Conservation (phyloP, 2,113 vertebrate genomes). For the Chlamydotis undulata region DNA sequence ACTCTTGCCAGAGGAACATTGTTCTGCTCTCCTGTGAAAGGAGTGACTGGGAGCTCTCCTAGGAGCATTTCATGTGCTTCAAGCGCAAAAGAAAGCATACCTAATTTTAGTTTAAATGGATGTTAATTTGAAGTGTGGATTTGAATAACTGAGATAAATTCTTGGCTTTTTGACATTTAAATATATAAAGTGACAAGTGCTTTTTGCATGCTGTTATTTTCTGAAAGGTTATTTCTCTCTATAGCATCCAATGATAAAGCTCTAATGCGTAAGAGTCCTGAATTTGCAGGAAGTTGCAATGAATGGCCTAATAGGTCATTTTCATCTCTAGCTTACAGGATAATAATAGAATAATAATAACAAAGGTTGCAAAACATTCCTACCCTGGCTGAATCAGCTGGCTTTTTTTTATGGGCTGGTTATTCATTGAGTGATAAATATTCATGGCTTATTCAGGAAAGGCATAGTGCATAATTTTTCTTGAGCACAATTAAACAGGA, state of each 20-base stretch:
- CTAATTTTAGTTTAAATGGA: constrained; percentile 43
- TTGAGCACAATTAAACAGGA: constrained; percentile 7
- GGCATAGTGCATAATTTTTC: constrained; percentile 17
- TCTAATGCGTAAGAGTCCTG: neutral
- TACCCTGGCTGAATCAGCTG: neutral
- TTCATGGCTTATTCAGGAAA: constrained; percentile 23
- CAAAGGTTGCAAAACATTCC: neutral
- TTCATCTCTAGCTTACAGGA: neutral
- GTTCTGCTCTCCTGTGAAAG: neutral
- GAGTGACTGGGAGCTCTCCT: neutral
- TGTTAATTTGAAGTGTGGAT: constrained; percentile 28
- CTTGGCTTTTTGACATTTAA: constrained; percentile 20
- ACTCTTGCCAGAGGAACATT: neutral
- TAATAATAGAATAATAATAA: constrained; percentile 15
- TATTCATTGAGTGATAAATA: constrained; percentile 39
- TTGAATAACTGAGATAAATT: constrained; percentile 42
- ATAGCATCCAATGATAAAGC: neutral
- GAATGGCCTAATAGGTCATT: constrained; percentile 27
- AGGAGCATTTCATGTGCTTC: neutral
- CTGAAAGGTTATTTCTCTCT: constrained; percentile 30
- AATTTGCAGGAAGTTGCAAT: neutral
- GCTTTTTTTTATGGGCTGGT: neutral
- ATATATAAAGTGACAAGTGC: constrained; percentile 7
- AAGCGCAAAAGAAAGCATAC: neutral
- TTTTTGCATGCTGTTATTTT: constrained; percentile 15